These are phyloP conservation scores for Hemiprocne comata DNA, from an alignment of 2,113 vertebrate genomes.

Conservation along the genomic window DNA sequence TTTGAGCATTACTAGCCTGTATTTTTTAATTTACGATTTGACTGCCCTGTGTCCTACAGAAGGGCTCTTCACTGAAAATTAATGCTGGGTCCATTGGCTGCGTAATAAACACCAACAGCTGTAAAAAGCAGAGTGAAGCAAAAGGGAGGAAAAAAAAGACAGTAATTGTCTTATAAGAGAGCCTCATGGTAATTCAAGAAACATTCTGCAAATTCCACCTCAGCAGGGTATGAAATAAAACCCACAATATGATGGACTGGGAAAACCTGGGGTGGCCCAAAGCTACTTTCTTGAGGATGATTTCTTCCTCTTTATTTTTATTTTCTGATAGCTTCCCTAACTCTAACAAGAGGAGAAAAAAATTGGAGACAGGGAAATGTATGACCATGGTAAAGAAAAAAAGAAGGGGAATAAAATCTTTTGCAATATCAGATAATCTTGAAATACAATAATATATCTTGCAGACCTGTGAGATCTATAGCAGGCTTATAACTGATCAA, in stretches of 20 bases:
- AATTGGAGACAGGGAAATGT: conserved; percentile 49
- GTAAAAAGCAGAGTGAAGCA: conserved; percentile 43
- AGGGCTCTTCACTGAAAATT: conserved; percentile 6
- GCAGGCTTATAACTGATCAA: conserved; percentile 65
- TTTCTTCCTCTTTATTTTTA: conserved; percentile 76
- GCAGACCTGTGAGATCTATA: conserved; percentile 60
- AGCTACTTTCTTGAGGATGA: conserved; percentile 69
- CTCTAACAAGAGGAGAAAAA: conserved; percentile 13
- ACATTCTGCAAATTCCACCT: conserved; percentile 67
- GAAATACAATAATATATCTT: conserved; percentile 70
- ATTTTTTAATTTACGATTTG: background rate
- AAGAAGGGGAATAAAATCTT: background rate
- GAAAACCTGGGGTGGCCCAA: conserved; percentile 72
- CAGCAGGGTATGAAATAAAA: conserved; percentile 58
- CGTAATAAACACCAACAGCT: conserved; percentile 50
- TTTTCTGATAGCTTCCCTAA: conserved; percentile 24
- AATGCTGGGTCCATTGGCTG: background rate
- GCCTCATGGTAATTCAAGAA: conserved; percentile 75
- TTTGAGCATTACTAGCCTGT: background rate
- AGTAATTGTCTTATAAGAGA: conserved; percentile 79
- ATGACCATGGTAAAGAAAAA: background rate
- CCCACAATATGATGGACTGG: conserved; percentile 77
- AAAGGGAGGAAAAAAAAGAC: conserved; percentile 65
- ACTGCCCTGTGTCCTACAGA: background rate
- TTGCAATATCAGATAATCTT: conserved; percentile 55